Conservation (phyloP, 2,113 vertebrate species). For the Romanogobio albipinnatus region DNA sequence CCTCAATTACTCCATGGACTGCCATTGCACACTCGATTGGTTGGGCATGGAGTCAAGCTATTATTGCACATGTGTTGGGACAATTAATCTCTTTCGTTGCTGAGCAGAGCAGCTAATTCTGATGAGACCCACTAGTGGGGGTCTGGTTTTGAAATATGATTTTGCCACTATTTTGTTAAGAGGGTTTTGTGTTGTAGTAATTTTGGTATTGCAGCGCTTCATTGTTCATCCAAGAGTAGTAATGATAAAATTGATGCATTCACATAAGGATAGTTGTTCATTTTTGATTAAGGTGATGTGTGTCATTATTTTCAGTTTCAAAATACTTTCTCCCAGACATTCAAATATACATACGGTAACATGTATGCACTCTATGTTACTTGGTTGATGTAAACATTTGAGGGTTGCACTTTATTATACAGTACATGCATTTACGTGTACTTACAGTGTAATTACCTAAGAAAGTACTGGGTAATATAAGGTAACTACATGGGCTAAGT, state of each 20-base stretch:
- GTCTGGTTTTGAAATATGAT: slow-evolving; percentile 37
- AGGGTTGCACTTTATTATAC: no score
- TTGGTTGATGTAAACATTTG: not conserved
- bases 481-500: no score
- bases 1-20: slow-evolving; percentile 59
- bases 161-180: slow-evolving; percentile 8
- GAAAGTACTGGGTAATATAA: no score
- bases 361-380: not conserved
- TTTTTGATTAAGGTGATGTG: not conserved
- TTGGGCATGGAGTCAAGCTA: slow-evolving; percentile 56
- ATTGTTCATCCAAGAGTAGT: not conserved
- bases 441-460: no score
- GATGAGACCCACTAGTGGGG: slow-evolving; percentile 26
- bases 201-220: not conserved
- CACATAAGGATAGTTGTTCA: not conserved
- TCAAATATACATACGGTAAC: not conserved
- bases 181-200: slow-evolving; percentile 10
- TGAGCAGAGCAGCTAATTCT: slow-evolving; percentile 32
- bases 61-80: slow-evolving; percentile 59
- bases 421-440: no score
- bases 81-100: slow-evolving; percentile 61
- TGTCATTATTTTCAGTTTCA: not conserved
- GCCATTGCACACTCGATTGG: slow-evolving; percentile 51
- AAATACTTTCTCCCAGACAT: not conserved
- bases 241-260: not conserved